Conservation (phyloP, 92 coral and sea anemone species). For the Zoanthus gigantus region DNA sequence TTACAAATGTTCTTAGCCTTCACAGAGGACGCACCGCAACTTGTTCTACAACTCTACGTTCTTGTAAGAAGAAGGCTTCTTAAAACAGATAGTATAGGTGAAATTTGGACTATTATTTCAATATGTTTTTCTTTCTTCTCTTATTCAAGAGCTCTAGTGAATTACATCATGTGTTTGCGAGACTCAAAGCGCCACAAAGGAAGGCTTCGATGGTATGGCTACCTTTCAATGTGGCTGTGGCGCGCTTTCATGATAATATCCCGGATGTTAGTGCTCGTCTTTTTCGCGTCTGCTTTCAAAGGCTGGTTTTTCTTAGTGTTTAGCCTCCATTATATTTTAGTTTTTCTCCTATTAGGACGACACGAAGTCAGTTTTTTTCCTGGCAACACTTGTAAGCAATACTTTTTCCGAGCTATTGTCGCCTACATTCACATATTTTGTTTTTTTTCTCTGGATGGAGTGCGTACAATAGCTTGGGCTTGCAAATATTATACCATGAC, state of each 20-base stretch:
- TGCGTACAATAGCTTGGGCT: conserved; percentile 76
- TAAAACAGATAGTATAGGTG: conserved; percentile 60
- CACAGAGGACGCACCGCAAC: conserved; percentile 90
- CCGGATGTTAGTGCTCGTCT: conserved; percentile 78
- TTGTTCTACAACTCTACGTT: conserved; percentile 81
- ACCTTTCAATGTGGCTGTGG: conserved; percentile 86
- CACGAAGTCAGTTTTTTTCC: conserved; percentile 82
- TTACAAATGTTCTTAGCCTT: conserved; percentile 89
- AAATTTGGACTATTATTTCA: conserved; percentile 80
- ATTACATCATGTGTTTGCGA: conserved; percentile 75
- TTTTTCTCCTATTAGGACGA: conserved; percentile 53
- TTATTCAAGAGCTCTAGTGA: conserved; percentile 83
- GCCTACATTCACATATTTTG: conserved; percentile 85
- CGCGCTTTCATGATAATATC: conserved; percentile 82
- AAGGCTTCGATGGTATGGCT: conserved; percentile 84
- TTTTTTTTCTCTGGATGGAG: conserved; percentile 78
- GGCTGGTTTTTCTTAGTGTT: conserved; percentile 78
- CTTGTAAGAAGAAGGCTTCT: conserved; percentile 65
- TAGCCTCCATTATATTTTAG: conserved; percentile 55
- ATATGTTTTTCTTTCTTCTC: conserved; percentile 83
- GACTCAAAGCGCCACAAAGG: conserved; percentile 86
- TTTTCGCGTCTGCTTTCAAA: conserved; percentile 82
- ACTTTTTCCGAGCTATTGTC: conserved; percentile 70
- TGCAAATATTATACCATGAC: conserved; percentile 64
- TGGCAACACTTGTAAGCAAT: conserved; percentile 65